Evolutionary conservation across 2,797 vertebrate genomes (phyloP).

Genomic region (Pangasius djambal): DNA sequence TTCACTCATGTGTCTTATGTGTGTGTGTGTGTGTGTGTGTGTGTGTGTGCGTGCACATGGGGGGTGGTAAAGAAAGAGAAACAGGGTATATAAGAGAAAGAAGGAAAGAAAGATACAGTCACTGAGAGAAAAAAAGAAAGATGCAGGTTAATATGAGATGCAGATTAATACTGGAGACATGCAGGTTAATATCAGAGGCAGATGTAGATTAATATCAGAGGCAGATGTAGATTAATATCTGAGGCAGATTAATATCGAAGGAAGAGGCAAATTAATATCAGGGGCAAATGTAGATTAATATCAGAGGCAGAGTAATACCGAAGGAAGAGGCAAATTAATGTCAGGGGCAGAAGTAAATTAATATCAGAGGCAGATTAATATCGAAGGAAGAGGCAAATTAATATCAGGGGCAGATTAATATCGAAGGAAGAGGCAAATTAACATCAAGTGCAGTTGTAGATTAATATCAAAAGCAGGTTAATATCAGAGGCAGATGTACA

Average conservation of each 20-base stretch:
- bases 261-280: not conserved
- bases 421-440: not conserved
- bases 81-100: not conserved
- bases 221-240: not conserved
- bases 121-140: not conserved
- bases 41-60: too few relatives aligned
- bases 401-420: not conserved
- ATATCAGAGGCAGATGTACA: not conserved
- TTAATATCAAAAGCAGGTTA: too few relatives aligned
- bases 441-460: not conserved
- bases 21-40: not conserved
- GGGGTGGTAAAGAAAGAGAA: not conserved
- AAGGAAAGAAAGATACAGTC: too few relatives aligned
- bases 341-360: not conserved
- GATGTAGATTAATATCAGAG: not conserved
- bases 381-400: accelerated
- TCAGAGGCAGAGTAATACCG: not conserved
- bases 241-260: not conserved
- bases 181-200: not conserved
- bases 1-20: not conserved
- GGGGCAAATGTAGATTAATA: not conserved
- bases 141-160: not conserved
- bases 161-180: not conserved
- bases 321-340: not conserved
- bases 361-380: not conserved